Conservation (phyloP, 1,140 invertebrate species). For the Augochlora pura region DNA sequence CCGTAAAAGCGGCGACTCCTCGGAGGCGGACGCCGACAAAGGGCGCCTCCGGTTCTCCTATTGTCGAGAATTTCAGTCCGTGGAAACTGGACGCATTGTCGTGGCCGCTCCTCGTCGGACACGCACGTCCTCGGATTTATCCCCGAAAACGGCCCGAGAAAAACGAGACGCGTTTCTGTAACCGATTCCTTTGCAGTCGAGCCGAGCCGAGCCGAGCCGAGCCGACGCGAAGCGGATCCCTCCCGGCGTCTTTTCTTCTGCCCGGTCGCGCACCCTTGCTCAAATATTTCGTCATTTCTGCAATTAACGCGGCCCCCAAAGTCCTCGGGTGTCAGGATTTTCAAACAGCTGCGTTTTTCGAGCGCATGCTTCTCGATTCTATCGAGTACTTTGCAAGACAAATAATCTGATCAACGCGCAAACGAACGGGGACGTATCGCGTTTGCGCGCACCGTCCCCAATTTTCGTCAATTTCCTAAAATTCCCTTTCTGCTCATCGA, state of each 20-base stretch:
- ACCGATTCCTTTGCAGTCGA: background rate
- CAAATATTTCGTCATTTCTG: too few relatives aligned
- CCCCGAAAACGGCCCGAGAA: slow-evolving; percentile 34
- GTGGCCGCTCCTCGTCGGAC: slow-evolving; percentile 64
- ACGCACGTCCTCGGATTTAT: slow-evolving; percentile 67
- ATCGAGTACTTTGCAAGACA: too few relatives aligned
- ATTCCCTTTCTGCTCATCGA: too few relatives aligned
- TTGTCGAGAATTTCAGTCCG: slow-evolving; percentile 65
- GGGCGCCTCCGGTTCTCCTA: slow-evolving; percentile 60
- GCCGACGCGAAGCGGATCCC: background rate
- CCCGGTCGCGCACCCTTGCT: too few relatives aligned
- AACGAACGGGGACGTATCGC: too few relatives aligned
- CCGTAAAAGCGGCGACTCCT: slow-evolving; percentile 58
- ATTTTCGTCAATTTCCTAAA: too few relatives aligned
- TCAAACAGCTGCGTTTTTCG: too few relatives aligned
- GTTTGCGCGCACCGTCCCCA: too few relatives aligned
- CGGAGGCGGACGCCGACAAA: slow-evolving; percentile 72
- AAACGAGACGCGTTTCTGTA: background rate
- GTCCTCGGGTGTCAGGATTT: too few relatives aligned
- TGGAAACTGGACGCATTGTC: slow-evolving; percentile 70
- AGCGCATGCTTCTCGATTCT: too few relatives aligned
- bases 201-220: background rate
- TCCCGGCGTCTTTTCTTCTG: background rate
- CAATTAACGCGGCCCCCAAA: too few relatives aligned
- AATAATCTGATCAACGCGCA: too few relatives aligned